Evolutionary conservation across 2,797 vertebrate species (phyloP).

Genomic region (Coregonus ussuriensis): DNA sequence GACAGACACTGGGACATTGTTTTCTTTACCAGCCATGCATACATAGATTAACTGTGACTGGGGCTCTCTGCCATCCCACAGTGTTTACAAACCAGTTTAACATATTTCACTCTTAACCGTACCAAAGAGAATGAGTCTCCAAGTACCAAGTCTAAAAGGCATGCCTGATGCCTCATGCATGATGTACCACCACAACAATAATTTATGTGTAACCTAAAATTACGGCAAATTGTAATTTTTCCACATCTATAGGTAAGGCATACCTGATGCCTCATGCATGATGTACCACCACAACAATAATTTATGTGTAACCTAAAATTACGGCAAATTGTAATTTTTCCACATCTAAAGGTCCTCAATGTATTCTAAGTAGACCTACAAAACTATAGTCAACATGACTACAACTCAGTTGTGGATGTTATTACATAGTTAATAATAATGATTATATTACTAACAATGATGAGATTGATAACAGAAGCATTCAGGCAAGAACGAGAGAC

Average conservation of each 20-base stretch:
- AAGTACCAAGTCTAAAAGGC: not conserved
- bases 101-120: not conserved
- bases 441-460: conserved; percentile 7
- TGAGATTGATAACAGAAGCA: conserved; percentile 34
- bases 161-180: not conserved
- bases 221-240: not conserved
- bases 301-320: not conserved
- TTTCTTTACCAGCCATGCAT: not conserved
- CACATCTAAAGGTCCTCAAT: too few species aligned
- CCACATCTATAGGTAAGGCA: not conserved
- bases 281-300: not conserved
- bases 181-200: not conserved
- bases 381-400: too few species aligned
- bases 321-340: not conserved
- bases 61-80: not conserved
- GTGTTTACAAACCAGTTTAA: not conserved
- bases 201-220: not conserved
- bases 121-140: not conserved
- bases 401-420: too few species aligned
- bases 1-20: conserved; percentile 14
- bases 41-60: not conserved
- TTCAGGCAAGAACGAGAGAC: conserved; percentile 27
- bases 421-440: not conserved
- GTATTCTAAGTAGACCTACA: not conserved
- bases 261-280: not conserved